Percentiles rank a stretch among this genome's conserved stretches.
Conservation (phyloP, 2,888 invertebrate genomes). For the Eurois occulta region DNA sequence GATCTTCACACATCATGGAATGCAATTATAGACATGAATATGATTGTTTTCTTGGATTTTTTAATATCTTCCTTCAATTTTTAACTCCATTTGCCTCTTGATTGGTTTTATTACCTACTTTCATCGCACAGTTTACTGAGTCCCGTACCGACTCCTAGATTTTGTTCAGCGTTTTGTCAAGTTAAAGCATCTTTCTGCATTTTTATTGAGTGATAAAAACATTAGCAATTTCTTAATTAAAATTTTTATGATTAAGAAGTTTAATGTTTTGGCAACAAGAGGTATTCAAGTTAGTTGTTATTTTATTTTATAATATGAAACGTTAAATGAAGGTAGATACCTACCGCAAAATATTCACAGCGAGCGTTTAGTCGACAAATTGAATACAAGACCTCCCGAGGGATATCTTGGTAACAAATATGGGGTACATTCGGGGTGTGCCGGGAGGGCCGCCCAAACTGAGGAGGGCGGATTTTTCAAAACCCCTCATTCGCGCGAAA, state of each 20-base stretch:
- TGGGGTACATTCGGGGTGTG: slow-evolving; percentile 71
- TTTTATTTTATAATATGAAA: background rate
- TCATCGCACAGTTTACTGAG: too few relatives aligned
- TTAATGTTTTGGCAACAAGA: background rate
- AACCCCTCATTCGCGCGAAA: slow-evolving; percentile 71
- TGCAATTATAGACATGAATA: too few relatives aligned
- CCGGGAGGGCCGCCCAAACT: slow-evolving; percentile 73
- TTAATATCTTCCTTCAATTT: too few relatives aligned
- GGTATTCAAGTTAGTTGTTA: background rate
- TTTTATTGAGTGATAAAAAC: background rate
- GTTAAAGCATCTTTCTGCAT: background rate
- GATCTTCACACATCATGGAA: too few relatives aligned
- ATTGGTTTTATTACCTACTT: too few relatives aligned
- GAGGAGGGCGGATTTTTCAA: slow-evolving; percentile 69
- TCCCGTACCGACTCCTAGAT: background rate
- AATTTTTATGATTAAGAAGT: background rate
- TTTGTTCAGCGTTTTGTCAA: too few relatives aligned
- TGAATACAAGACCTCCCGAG: slow-evolving; percentile 61
- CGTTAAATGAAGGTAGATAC: background rate
- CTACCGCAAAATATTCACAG: slow-evolving; percentile 32
- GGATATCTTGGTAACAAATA: slow-evolving; percentile 74
- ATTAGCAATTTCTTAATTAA: background rate
- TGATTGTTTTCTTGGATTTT: too few relatives aligned
- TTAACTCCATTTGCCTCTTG: too few relatives aligned
- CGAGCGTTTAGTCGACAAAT: slow-evolving; percentile 54